Evolutionary conservation across 2,888 invertebrate genomes (phyloP).

Genomic region (Sarcophaga caerulescens): DNA sequence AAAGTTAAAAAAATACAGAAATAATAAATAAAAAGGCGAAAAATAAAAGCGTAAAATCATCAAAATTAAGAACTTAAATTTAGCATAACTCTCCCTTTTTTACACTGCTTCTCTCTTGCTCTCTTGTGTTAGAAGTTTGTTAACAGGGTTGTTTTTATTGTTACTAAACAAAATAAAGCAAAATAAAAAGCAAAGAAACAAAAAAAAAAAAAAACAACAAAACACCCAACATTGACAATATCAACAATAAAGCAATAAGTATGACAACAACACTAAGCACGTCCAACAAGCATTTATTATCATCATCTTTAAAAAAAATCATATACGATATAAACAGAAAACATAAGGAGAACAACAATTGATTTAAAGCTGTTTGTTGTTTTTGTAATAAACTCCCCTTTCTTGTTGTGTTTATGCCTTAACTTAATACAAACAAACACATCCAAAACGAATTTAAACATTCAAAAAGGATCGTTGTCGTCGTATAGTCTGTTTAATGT

Average conservation of each 20-base stretch:
- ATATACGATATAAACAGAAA: constrained; percentile 9
- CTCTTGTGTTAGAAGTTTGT: constrained; percentile 14
- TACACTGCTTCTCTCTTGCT: constrained; percentile 27
- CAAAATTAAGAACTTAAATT: not conserved
- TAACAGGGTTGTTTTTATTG: constrained; percentile 61
- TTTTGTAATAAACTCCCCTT: constrained; percentile 33
- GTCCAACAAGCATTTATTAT: constrained; percentile 32
- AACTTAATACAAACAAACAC: not conserved
- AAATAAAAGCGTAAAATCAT: not conserved
- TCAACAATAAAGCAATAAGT: constrained; percentile 14
- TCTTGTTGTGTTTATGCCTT: constrained; percentile 7
- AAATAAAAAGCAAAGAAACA: constrained; percentile 19
- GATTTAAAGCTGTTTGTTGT: constrained; percentile 20
- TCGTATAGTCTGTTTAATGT: constrained; percentile 18
- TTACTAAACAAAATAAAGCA: constrained; percentile 28
- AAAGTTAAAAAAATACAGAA: not conserved
- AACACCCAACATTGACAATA: constrained; percentile 23
- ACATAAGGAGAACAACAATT: constrained; percentile 7
- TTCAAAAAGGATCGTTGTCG: constrained; percentile 33
- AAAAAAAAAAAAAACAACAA: not conserved
- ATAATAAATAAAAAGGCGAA: too few relatives aligned
- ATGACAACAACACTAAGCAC: constrained; percentile 14
- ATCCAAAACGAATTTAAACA: not conserved
- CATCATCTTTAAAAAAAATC: constrained; percentile 35
- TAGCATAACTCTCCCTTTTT: constrained; percentile 5